Evolutionary conservation across 2,888 invertebrate species (phyloP), one percentile per base, ranked within the genome.

Genomic region (Cactoblastis cactorum): DNA sequence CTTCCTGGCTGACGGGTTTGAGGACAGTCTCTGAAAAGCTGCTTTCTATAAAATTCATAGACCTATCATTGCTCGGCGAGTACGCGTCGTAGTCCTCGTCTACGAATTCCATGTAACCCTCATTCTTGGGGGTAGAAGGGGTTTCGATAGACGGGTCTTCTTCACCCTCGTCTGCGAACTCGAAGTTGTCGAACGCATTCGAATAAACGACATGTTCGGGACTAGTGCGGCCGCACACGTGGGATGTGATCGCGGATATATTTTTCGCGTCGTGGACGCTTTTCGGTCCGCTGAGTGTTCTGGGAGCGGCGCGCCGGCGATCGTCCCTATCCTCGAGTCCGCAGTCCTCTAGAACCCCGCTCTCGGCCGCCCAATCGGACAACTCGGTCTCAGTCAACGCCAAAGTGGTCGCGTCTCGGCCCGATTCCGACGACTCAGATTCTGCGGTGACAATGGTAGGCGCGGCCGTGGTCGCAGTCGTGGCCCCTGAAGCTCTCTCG

Each of bases 361-460:
- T 95, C 67, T 96, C 96, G 2, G 94, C 92, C 0, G 95, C 96
- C 96, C 96, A 96, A 74, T 97, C 96, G 0, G 96, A 96, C n/a
- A 96, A 83, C 71, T 96, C 96, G 0, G 96, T 96, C 77, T 96
- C 96, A 0, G 96, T 96, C 9, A 96, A 83, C 1, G 93, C 95
- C 0, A 94, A 92, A 0, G 94, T 94, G 0, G 93, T 93, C 1
- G 91, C 90, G 61, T 95, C 95, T 1, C 93, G 92, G 49, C 93
- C 92, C 0, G 95, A 94, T 59, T 94, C 94, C 0, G 95, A 94
- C 0, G 87, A 87, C 50, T 83, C 83, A 0, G 86, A 82, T 24
- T 84, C 85, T 0, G 65, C 60, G 83, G 91, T 63, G 82, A 92
- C 53, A 0, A 78, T 60, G 0, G 80, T 78, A 0, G 73, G 91